These are phyloP conservation scores for Pasiphila rectangulata DNA, from an alignment of 2,888 invertebrate genomes.

Conservation along the genomic window DNA sequence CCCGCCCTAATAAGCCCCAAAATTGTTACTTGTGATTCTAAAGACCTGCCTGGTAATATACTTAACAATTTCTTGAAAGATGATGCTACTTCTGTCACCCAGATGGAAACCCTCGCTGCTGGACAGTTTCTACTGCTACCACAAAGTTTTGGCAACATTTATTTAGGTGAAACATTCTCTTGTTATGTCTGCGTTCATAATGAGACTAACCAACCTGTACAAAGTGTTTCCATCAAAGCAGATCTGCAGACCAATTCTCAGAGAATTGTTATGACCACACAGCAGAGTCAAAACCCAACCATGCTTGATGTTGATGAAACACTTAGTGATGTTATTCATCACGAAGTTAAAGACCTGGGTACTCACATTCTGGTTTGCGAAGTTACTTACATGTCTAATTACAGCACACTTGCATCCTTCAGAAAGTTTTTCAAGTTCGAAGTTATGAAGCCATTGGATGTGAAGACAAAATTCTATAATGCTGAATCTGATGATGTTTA, in stretches of 20 bases:
- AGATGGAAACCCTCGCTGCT: slow-evolving; percentile 89
- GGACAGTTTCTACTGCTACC: slow-evolving; percentile 96
- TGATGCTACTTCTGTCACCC: slow-evolving; percentile 91
- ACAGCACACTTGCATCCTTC: slow-evolving; percentile 89
- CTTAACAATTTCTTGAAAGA: slow-evolving; percentile 88
- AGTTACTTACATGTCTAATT: slow-evolving; percentile 91
- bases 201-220: slow-evolving; percentile 91
- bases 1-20: slow-evolving; percentile 92
- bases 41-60: slow-evolving; percentile 91
- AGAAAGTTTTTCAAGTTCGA: slow-evolving; percentile 99
- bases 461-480: slow-evolving; percentile 99
- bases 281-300: slow-evolving; percentile 83
- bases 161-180: slow-evolving; percentile 98
- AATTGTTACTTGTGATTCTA: slow-evolving; percentile 90
- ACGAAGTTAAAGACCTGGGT: slow-evolving; percentile 99
- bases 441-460: slow-evolving; percentile 98
- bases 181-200: slow-evolving; percentile 99
- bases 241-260: slow-evolving; percentile 97
- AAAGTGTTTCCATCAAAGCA: slow-evolving; percentile 92
- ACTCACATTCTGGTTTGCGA: slow-evolving; percentile 98
- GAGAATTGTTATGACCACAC: slow-evolving; percentile 89
- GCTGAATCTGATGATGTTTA: slow-evolving; percentile 91
- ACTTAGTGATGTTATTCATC: slow-evolving; percentile 96
- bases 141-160: slow-evolving; percentile 98
- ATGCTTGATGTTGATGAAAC: slow-evolving; percentile 89